Evolutionary conservation across 2,113 vertebrate genomes (phyloP).

Genomic region (Lepus americanus): DNA sequence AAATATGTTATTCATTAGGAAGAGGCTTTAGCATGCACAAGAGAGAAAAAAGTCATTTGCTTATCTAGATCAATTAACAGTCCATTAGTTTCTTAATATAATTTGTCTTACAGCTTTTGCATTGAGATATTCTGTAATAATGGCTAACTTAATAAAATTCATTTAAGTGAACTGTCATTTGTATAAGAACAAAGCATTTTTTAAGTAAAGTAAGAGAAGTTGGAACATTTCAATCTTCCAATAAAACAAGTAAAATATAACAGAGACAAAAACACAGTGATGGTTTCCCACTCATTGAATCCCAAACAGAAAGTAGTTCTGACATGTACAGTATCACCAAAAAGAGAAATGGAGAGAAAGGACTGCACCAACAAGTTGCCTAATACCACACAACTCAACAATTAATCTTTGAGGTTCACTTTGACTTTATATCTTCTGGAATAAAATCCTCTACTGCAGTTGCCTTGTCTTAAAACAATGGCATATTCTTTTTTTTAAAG

Average conservation of each 20-base stretch:
- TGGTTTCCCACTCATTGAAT: neutral
- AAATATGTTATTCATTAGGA: constrained; percentile 31
- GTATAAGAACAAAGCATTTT: neutral
- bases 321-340: neutral
- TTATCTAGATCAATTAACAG: constrained; percentile 22
- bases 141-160: neutral
- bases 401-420: neutral
- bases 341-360: neutral
- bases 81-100: neutral
- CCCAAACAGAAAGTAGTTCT: neutral
- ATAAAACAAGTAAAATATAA: neutral
- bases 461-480: neutral
- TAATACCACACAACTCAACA: neutral
- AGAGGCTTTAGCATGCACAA: neutral
- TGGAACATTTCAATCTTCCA: neutral
- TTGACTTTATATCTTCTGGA: neutral
- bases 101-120: neutral
- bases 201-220: neutral
- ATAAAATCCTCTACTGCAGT: neutral
- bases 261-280: neutral
- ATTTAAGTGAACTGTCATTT: constrained; percentile 21
- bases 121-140: neutral
- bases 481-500: neutral
- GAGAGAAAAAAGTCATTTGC: neutral
- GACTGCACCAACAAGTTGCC: neutral